Evolutionary conservation across 2,797 vertebrate species (phyloP), one percentile per base, ranked within the genome.

Genomic region (Malurus splendens): DNA sequence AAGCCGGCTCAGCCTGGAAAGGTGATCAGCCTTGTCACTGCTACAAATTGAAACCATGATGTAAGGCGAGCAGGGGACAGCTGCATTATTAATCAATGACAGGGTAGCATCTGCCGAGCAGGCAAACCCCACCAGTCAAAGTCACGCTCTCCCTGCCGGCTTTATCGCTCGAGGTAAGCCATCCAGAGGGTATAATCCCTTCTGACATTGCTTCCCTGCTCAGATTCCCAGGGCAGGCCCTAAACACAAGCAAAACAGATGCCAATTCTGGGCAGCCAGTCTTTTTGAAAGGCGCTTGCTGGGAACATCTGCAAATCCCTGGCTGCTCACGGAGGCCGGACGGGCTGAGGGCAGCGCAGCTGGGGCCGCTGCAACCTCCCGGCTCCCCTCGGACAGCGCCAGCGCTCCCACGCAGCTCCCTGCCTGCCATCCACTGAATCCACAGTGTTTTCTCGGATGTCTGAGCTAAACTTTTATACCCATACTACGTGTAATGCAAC

Each of bases 41-140:
- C 52, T 78, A 81, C 78, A 77, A 78, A 93, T 68, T 87, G 93
- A 90, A 94, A 87, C 54, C 77, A 11, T 71, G 87, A 79, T 84
- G 90, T 89, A 79, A 92, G 67, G 0, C 28, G 85, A 89, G 87
- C 39, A 89, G 61, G 48, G 68, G 71, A 65, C 2, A 18, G 27
- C 56, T 28, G 54, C 65, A 6, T 67, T 76, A 79, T 61, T 87
- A 86, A 71, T 81, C 60, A 76, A 42, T 20, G 84, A 32, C 32
- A 1, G 55, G 47, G 67, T 2, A 60, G 82, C 80, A 83, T 87
- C 82, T 77, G 79, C 56, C 18, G 75, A 33, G 55, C 48, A 50
- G 79, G 50, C 36, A 41, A 93, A 47, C 82, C 28, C 67, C 17
- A 50, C 68, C 38, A 60, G 70, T 56, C 87, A 67, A 77, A 91